Percentiles rank a stretch among this genome's conserved stretches.
Evolutionary conservation across 2,797 vertebrate species (phyloP).

Genomic region (Rhabdomys pumilio): DNA sequence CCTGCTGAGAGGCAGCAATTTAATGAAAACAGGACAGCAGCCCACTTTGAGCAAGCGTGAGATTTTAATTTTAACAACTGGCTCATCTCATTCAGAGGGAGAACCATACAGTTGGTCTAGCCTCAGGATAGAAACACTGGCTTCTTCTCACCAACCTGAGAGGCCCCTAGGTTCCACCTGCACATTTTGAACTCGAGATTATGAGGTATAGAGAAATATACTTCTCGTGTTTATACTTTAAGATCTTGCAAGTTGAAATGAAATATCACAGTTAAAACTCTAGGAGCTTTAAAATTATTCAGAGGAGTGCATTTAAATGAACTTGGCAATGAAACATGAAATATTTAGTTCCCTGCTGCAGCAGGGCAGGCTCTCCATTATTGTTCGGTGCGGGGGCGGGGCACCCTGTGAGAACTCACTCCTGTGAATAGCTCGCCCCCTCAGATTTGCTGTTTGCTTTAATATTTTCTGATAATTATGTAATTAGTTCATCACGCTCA

Average conservation of each 20-base stretch:
- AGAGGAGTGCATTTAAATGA: slow-evolving; percentile 70
- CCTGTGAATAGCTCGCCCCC: slow-evolving; percentile 3
- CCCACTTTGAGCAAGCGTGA: background rate
- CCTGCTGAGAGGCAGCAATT: background rate
- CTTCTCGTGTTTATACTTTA: background rate
- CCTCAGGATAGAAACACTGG: background rate
- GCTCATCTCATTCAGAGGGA: background rate
- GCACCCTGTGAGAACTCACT: background rate
- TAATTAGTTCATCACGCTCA: slow-evolving; percentile 64
- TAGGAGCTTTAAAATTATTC: slow-evolving; percentile 70
- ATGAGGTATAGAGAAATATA: slow-evolving; percentile 27
- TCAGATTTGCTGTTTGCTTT: slow-evolving; percentile 62
- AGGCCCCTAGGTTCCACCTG: background rate
- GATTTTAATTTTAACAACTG: slow-evolving; percentile 12
- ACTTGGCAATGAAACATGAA: slow-evolving; percentile 61
- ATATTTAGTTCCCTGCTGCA: slow-evolving; percentile 28
- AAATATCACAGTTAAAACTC: slow-evolving; percentile 37
- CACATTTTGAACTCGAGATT: background rate
- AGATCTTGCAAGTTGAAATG: slow-evolving; percentile 38
- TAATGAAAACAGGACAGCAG: slow-evolving; percentile 48
- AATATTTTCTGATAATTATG: slow-evolving; percentile 72
- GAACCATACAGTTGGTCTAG: background rate
- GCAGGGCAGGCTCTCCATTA: background rate
- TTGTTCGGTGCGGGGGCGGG: slow-evolving; percentile 8
- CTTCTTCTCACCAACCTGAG: background rate